phyloP scores from a whole-genome alignment of 2,797 vertebrate genomes.

The Neosilurus hyrtlii region DNA sequence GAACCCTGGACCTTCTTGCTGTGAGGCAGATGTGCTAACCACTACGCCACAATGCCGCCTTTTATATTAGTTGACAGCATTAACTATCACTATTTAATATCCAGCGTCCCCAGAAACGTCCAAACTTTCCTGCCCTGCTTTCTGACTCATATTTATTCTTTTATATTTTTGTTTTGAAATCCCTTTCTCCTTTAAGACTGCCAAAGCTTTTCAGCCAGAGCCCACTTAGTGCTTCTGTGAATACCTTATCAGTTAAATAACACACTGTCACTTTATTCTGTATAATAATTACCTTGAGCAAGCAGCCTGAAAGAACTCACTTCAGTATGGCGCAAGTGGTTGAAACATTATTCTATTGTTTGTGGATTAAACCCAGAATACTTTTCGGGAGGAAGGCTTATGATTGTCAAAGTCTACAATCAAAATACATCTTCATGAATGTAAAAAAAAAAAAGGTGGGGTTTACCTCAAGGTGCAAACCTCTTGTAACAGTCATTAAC shows the following conservation, averaged over 20 bases:
- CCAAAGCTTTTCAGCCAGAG: neutral
- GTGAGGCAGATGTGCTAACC: too few relatives aligned
- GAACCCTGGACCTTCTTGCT: too few relatives aligned
- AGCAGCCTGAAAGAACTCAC: neutral
- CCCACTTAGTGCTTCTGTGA: conserved; percentile 18
- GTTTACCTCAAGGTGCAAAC: too few relatives aligned
- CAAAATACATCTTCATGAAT: too few relatives aligned
- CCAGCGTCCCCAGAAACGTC: neutral
- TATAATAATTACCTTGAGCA: conserved; percentile 26
- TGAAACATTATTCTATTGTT: neutral
- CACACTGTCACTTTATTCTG: conserved; percentile 22
- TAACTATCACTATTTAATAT: too few relatives aligned
- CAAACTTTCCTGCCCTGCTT: neutral
- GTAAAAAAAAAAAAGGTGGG: too few relatives aligned
- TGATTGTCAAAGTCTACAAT: too few relatives aligned
- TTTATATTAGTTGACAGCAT: too few relatives aligned
- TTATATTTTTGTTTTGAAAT: neutral
- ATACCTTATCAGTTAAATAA: conserved; percentile 26
- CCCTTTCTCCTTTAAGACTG: conserved; percentile 5
- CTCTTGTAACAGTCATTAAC: too few relatives aligned
- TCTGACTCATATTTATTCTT: neutral
- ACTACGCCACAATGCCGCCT: too few relatives aligned
- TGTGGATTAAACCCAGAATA: neutral
- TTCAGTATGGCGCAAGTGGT: neutral
- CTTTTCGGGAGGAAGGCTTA: too few relatives aligned